Evolutionary conservation across 2,113 vertebrate species (phyloP).

Genomic region (Pelecanus crispus): DNA sequence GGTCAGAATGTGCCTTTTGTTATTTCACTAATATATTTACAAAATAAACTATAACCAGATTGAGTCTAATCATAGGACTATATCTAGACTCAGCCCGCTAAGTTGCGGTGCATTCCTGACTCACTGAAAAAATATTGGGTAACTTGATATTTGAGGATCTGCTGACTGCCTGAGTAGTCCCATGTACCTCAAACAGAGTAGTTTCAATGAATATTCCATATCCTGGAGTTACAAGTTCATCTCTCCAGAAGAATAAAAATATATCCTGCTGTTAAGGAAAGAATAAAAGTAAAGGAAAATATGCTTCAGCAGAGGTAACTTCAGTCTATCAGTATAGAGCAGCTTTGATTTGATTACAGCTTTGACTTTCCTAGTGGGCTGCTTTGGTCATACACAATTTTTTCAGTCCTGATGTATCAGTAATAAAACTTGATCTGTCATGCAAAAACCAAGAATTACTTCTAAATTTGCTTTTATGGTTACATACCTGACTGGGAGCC

Average conservation of each 20-base stretch:
- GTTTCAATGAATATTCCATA: not conserved
- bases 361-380: not conserved
- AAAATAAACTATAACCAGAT: not conserved
- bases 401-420: not conserved
- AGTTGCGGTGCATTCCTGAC: not conserved
- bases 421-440: not conserved
- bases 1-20: not conserved
- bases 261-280: not conserved
- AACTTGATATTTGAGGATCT: not conserved
- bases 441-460: not conserved
- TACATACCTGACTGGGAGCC: not conserved
- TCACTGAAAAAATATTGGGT: not conserved
- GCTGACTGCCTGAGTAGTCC: not conserved
- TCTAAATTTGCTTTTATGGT: not conserved
- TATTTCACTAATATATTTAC: not conserved
- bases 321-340: not conserved
- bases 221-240: not conserved
- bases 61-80: not conserved
- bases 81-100: not conserved
- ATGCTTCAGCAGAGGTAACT: not conserved
- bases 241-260: not conserved
- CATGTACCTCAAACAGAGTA: not conserved
- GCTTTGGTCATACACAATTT: not conserved
- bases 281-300: not conserved
- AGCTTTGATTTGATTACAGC: accelerated